These are phyloP conservation scores for Leuciscus waleckii DNA, from an alignment of 2,797 vertebrate species.

Conservation along the genomic window DNA sequence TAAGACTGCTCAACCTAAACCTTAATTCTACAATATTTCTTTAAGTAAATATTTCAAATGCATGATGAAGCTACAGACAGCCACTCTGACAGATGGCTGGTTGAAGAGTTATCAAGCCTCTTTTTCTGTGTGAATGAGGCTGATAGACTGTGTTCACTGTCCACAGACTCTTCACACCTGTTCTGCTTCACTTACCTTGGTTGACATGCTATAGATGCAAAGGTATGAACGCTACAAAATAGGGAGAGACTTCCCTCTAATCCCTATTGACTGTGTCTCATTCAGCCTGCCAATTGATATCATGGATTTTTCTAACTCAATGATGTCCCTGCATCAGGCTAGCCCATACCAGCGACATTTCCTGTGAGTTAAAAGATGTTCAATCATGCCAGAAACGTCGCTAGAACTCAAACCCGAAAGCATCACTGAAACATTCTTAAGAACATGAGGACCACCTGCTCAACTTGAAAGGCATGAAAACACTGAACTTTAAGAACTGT, in stretches of 20 bases:
- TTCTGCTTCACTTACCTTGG: background rate
- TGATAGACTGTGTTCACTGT: background rate
- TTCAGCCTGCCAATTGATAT: slow-evolving; percentile 80
- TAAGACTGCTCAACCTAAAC: background rate
- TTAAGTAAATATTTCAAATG: background rate
- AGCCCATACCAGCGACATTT: slow-evolving; percentile 51
- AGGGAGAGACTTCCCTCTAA: slow-evolving; percentile 75
- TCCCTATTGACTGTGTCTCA: slow-evolving; percentile 75
- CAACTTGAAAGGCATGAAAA: background rate
- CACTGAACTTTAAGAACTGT: background rate
- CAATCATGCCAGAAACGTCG: background rate
- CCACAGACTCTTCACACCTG: background rate
- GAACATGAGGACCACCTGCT: no score
- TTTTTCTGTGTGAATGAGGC: background rate
- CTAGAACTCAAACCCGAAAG: background rate
- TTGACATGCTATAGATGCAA: background rate
- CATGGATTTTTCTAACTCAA: slow-evolving; percentile 71
- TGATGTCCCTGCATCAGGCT: slow-evolving; percentile 67
- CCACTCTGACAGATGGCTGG: background rate
- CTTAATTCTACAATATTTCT: background rate
- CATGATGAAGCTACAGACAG: background rate
- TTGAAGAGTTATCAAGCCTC: slow-evolving; percentile 7
- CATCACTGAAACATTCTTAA: background rate
- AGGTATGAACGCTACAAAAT: slow-evolving; percentile 60
- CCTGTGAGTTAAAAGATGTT: slow-evolving; percentile 14